Percentiles rank a stretch among this genome's conserved stretches.
These are phyloP conservation scores for Prunella strophiata DNA, from an alignment of 2,797 vertebrate genomes.

Conservation along the genomic window DNA sequence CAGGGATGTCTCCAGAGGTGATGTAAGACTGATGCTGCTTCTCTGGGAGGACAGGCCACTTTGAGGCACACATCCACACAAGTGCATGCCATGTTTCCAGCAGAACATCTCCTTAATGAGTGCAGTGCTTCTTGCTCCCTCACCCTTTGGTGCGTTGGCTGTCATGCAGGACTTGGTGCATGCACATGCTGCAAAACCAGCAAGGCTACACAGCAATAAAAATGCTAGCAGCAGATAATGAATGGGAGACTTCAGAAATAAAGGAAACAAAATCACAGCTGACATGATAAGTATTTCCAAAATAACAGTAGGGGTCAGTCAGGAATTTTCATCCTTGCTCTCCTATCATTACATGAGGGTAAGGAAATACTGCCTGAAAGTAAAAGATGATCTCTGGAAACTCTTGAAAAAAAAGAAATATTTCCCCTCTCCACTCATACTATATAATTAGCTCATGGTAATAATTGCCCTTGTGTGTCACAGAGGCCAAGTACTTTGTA, in stretches of 20 bases:
- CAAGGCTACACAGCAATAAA: background rate
- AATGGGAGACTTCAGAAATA: background rate
- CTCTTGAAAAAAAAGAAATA: background rate
- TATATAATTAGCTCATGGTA: background rate
- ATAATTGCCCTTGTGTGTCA: background rate
- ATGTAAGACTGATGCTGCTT: background rate
- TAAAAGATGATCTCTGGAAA: slow-evolving; percentile 21
- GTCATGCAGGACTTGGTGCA: background rate
- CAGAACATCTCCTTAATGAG: background rate
- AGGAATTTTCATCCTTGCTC: background rate
- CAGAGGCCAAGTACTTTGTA: background rate
- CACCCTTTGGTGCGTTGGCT: no score
- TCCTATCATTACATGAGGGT: background rate
- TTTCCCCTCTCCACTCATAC: background rate
- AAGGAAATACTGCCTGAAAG: background rate
- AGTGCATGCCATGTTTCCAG: background rate
- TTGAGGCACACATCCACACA: background rate
- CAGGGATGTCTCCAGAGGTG: background rate
- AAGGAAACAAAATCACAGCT: background rate
- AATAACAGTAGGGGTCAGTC: background rate
- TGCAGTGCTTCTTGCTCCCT: background rate
- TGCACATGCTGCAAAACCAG: background rate
- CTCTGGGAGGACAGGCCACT: background rate
- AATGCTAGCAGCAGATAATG: background rate
- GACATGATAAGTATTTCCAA: background rate